Evolutionary conservation across 2,797 vertebrate species (phyloP).

Genomic region (Ctenopoma kingsleyae): DNA sequence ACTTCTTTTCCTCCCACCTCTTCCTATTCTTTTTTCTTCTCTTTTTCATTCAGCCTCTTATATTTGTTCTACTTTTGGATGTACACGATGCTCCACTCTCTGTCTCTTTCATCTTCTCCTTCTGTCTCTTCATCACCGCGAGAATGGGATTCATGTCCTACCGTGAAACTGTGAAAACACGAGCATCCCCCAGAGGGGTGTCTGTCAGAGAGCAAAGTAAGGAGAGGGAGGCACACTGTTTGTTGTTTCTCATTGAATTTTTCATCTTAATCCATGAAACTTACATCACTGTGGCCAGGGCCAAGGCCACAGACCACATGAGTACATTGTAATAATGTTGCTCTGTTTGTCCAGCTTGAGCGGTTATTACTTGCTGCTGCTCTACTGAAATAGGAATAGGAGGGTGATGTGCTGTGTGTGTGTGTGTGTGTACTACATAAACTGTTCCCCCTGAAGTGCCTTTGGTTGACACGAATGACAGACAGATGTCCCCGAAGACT

Average conservation of each 20-base stretch:
- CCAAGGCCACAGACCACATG: conserved; percentile 49
- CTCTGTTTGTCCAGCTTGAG: conserved; percentile 65
- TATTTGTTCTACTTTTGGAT: conserved; percentile 67
- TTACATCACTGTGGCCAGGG: conserved; percentile 60
- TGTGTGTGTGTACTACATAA: conserved; percentile 33
- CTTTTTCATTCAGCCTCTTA: conserved; percentile 40
- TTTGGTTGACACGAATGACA: conserved; percentile 66
- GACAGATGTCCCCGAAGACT: conserved; percentile 69
- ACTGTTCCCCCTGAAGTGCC: conserved; percentile 27
- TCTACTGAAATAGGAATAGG: conserved; percentile 3
- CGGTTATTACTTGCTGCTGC: conserved; percentile 50
- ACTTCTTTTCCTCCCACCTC: conserved; percentile 31
- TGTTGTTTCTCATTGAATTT: conserved; percentile 78
- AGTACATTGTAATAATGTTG: conserved; percentile 59
- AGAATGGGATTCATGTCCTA: conserved; percentile 75
- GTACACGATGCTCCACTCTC: conserved; percentile 37
- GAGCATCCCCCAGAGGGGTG: conserved; percentile 55
- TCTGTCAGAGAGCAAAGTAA: conserved; percentile 68
- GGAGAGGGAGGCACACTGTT: conserved; percentile 49
- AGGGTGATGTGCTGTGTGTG: conserved; percentile 1
- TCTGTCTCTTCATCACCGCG: conserved; percentile 66
- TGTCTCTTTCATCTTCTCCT: conserved; percentile 63
- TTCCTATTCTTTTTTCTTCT: not conserved
- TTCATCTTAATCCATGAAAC: conserved; percentile 79
- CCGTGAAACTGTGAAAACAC: conserved; percentile 69